phyloP scores from a whole-genome alignment of 2,888 invertebrate species.

The Drosophila anceps region DNA sequence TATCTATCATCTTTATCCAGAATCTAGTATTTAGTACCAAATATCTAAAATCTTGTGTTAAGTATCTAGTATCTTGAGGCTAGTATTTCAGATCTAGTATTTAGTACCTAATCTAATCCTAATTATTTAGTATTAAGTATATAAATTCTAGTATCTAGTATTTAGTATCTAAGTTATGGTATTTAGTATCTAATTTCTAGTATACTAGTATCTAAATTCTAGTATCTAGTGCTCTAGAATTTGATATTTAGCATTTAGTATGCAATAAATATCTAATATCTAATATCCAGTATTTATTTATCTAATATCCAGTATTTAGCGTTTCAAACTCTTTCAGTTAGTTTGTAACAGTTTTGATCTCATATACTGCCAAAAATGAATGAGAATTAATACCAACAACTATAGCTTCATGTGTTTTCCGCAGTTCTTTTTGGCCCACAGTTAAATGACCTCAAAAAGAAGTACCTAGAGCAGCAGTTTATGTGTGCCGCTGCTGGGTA shows the following conservation, averaged over 20 bases:
- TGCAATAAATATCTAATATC: not conserved
- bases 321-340: not conserved
- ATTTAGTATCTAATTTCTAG: not conserved
- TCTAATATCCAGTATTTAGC: not conserved
- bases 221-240: not conserved
- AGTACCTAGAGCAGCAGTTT: constrained; percentile 46
- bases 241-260: not conserved
- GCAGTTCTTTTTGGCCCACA: constrained; percentile 14
- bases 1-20: too few species aligned
- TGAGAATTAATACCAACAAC: not conserved
- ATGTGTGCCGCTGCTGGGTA: constrained; percentile 30
- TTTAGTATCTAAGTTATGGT: not conserved
- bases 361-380: not conserved
- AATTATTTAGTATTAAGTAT: not conserved
- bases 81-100: not conserved
- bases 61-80: not conserved
- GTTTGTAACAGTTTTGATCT: not conserved
- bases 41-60: not conserved
- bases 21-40: constrained; percentile 1
- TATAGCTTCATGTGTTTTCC: not conserved
- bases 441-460: constrained; percentile 55
- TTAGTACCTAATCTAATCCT: not conserved
- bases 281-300: not conserved
- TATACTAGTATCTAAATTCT: constrained; percentile 1
- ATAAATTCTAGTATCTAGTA: not conserved